Percentiles rank a stretch among this genome's conserved stretches.
Evolutionary conservation across 2,797 vertebrate genomes (phyloP).

Genomic region (Betta splendens): DNA sequence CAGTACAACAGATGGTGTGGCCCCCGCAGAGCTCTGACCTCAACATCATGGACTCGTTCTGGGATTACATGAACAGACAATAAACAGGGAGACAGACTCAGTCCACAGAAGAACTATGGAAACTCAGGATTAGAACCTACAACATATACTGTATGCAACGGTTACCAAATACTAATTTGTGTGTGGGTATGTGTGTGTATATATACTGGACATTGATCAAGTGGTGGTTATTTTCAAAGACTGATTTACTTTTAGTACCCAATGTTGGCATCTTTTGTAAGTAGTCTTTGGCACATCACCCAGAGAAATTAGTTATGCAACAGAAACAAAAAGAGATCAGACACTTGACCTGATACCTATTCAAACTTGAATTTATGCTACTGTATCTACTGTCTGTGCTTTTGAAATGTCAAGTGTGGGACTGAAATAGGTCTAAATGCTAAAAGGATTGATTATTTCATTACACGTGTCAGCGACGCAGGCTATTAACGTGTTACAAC

Average conservation of each 20-base stretch:
- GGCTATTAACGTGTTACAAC: slow-evolving; percentile 52
- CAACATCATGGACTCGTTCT: neutral
- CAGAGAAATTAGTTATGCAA: neutral
- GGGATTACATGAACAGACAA: slow-evolving; percentile 1
- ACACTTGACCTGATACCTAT: neutral
- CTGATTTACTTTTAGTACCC: neutral
- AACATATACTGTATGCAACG: too few relatives aligned
- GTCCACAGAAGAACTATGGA: neutral
- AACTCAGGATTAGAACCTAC: neutral
- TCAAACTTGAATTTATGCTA: neutral
- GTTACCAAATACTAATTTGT: neutral
- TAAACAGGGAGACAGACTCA: neutral
- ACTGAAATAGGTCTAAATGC: neutral
- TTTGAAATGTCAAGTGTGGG: neutral
- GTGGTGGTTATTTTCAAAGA: neutral
- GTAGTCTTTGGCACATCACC: neutral
- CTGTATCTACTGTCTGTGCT: slow-evolving; percentile 7
- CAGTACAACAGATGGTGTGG: neutral
- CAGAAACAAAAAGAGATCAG: neutral
- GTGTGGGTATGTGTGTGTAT: too few relatives aligned
- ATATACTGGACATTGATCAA: neutral
- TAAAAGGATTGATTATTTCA: slow-evolving; percentile 19
- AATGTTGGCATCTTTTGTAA: neutral
- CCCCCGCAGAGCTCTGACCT: slow-evolving; percentile 1
- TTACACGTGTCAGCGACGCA: slow-evolving; percentile 29